Base-by-base conservation (phyloP, 1,140 invertebrate genomes). In the Tetraneura akinire region DNA sequence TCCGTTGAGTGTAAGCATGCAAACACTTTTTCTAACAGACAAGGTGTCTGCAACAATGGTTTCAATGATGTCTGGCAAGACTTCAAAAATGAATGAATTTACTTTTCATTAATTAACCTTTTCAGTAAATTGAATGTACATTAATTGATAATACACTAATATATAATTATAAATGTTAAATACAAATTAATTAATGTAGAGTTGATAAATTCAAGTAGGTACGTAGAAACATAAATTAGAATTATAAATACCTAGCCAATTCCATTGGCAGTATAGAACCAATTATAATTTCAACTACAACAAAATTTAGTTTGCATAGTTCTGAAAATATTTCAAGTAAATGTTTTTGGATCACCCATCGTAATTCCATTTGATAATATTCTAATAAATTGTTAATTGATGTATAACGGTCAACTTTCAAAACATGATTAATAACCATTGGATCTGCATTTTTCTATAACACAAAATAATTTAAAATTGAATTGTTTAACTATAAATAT, bases 311-410 rank as follows among this genome's bases (percentile, higher is more conserved):
- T 66, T 91, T 91, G 85, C 94, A 96, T 89, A 96, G 91, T 68
- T 93, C 90, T 53, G 92, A 92, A 87, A 97, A 96, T n/a, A 92
- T 91, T 88, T 95, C 88, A 42, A 96, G 86, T 45, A 96, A 87
- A 0, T 93, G 86, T 81, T 93, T 89, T 81, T 95, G 89, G 82
- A 96, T 91, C 0, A 91, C 91, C 91, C 92, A 93, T 83, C 94
- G 88, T 9, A 92, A 91, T 86, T 96, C 95, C 95, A 96, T 96
- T 87, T 96, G 94, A 86, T 96, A 96, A 88, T 94, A 96, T 82
- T 94, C 91, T 64, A 95, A 91, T 62, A 96, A 86, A 82, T 91
- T 91, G 47, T 89, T 90, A 16, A 95, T 91, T 82, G 91, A 91
- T 80, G 90, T 89, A 83, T 93, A 94, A 29, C 91, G 89, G 85